Conservation (phyloP, 2,113 vertebrate species). For the crab-eating macaque (Macaca fascicularis) region T2T-MFA8v1.1 NC_088395.1:7101001-7101500, state of each 20-base stretch:
- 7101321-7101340: accelerated
- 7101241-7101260: accelerated
- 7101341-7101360: neutral
- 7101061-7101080: neutral
- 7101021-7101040: too few species aligned
- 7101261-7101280: neutral
- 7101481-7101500: neutral
- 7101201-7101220: neutral
- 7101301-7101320: too few species aligned
- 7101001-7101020: neutral
- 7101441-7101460: too few species aligned
- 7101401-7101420: accelerated
- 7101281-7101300: accelerated
- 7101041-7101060: accelerated
- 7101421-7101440: too few species aligned
- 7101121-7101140: accelerated
- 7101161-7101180: accelerated
- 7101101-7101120: too few species aligned
- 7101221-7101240: accelerated
- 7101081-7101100: accelerated
- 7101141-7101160: accelerated
- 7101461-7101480: neutral
- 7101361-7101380: accelerated
- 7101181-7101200: accelerated
- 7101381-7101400: neutral